Evolutionary conservation across 2,888 invertebrate species (phyloP).

Genomic region (Deilephila elpenor): DNA sequence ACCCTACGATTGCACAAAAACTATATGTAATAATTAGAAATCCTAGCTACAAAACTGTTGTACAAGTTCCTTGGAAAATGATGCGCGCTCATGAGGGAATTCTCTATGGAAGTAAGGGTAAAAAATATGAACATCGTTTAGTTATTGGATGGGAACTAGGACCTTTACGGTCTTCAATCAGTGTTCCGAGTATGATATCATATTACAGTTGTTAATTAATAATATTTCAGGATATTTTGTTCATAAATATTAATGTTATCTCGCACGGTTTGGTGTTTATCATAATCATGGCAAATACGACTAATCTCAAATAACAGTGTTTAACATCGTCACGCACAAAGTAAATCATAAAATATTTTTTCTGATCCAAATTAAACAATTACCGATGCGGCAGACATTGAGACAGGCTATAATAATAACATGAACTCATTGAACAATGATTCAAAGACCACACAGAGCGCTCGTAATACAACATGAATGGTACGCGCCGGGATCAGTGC

Average conservation of each 20-base stretch:
- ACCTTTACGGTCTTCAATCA: too few species aligned
- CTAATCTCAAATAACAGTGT: too few species aligned
- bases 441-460: slow-evolving; percentile 49
- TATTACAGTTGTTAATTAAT: too few species aligned
- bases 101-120: neutral
- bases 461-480: slow-evolving; percentile 42
- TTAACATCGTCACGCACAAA: neutral
- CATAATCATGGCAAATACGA: too few species aligned
- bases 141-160: too few species aligned
- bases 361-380: slow-evolving; percentile 14
- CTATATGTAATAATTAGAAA: slow-evolving; percentile 21
- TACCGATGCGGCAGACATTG: slow-evolving; percentile 25
- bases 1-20: slow-evolving; percentile 9
- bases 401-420: slow-evolving; percentile 36
- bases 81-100: neutral
- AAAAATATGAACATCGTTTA: too few species aligned
- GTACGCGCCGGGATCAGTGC: slow-evolving; percentile 22
- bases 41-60: slow-evolving; percentile 8
- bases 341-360: neutral
- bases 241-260: too few species aligned
- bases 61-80: neutral
- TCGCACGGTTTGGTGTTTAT: too few species aligned
- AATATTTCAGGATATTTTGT: too few species aligned
- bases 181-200: too few species aligned
- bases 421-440: slow-evolving; percentile 50